Evolutionary conservation across 2,113 vertebrate genomes (phyloP).

Genomic region (Xerus inauris): DNA sequence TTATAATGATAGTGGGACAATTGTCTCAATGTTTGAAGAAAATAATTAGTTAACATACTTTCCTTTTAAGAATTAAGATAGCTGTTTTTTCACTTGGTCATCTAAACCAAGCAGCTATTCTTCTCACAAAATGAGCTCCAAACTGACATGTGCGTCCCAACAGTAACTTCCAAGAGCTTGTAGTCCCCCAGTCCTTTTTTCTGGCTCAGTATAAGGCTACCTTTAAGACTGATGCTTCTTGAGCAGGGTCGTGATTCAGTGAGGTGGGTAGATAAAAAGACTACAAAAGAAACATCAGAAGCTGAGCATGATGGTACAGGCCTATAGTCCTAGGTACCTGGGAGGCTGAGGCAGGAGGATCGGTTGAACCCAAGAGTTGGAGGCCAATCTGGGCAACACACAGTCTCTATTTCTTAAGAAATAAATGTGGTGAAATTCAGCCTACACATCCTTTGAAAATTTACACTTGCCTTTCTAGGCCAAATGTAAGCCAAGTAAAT

Average conservation of each 20-base stretch:
- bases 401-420: not conserved
- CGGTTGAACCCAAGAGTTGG: not conserved
- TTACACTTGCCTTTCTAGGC: not conserved
- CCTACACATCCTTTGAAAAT: not conserved
- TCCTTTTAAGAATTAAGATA: not conserved
- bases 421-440: not conserved
- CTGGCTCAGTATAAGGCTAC: not conserved
- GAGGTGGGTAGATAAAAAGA: not conserved
- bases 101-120: not conserved
- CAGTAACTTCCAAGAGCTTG: not conserved
- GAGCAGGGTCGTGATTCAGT: not conserved
- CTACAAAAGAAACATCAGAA: not conserved
- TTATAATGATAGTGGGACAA: not conserved
- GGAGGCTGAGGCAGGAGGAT: not conserved
- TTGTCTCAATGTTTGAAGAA: not conserved
- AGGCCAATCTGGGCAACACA: not conserved
- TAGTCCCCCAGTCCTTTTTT: not conserved
- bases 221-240: not conserved
- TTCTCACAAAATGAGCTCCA: not conserved
- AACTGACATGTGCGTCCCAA: not conserved
- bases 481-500: not conserved
- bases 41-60: not conserved
- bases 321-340: not conserved
- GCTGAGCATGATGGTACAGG: too few relatives aligned
- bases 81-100: not conserved